Conservation (phyloP, 2,113 vertebrate genomes). For the Mola mola region DNA sequence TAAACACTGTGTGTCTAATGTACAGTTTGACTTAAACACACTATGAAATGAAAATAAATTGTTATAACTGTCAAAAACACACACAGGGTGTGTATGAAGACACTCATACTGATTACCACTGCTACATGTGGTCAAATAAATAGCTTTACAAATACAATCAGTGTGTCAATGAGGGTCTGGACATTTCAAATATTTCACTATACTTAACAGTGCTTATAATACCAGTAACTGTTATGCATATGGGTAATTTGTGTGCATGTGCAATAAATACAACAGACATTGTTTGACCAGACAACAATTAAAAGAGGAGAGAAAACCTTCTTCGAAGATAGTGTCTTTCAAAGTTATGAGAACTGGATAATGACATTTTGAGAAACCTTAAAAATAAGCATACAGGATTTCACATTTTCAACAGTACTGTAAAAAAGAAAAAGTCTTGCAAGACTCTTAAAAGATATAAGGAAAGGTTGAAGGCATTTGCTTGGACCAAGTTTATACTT, state of each 20-base stretch:
- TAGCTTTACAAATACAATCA: slow-evolving; percentile 23
- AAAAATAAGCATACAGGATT: too few species aligned
- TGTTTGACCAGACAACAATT: background rate
- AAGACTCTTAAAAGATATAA: too few species aligned
- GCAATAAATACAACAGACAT: background rate
- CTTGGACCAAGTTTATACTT: too few species aligned
- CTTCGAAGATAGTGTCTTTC: background rate
- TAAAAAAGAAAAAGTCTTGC: too few species aligned
- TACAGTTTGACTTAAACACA: background rate
- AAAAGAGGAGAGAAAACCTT: background rate
- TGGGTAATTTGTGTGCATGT: background rate
- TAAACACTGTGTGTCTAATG: too few species aligned
- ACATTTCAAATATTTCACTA: slow-evolving; percentile 1
- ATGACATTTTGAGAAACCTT: too few species aligned
- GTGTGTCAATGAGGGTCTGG: slow-evolving; percentile 13
- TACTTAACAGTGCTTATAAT: background rate
- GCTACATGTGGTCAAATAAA: background rate
- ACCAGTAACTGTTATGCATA: slow-evolving; percentile 5
- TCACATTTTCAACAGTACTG: too few species aligned
- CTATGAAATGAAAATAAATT: background rate
- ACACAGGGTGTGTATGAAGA: background rate
- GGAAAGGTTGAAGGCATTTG: background rate
- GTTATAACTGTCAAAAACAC: background rate
- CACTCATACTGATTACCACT: too few species aligned
- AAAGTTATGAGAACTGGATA: too few species aligned